Conservation (phyloP, 2,113 vertebrate species). For the Picathartes gymnocephalus region DNA sequence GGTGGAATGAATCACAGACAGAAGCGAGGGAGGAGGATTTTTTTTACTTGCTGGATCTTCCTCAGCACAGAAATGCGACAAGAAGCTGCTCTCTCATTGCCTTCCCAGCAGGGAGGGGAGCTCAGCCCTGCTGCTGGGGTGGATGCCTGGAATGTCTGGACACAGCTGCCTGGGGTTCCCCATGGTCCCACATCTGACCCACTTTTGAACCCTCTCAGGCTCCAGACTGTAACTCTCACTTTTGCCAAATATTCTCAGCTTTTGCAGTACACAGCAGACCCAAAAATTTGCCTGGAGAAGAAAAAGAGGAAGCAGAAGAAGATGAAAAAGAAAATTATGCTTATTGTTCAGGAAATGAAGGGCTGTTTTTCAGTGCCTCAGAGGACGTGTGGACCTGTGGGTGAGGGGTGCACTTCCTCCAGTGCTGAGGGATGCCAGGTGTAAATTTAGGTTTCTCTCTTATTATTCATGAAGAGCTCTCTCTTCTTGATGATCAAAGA, state of each 20-base stretch:
- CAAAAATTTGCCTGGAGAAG: not conserved
- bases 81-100: not conserved
- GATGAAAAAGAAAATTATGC: not conserved
- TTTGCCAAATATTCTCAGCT: not conserved
- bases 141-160: not conserved
- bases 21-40: not conserved
- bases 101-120: not conserved
- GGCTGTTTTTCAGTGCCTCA: not conserved
- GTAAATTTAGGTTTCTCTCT: not conserved
- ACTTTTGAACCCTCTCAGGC: not conserved
- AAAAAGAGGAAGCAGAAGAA: not conserved
- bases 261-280: not conserved
- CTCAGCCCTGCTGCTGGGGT: not conserved
- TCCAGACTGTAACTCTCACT: not conserved
- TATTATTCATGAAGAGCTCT: not conserved
- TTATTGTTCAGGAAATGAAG: not conserved
- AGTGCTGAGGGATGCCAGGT: not conserved
- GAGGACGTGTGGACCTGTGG: not conserved
- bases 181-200: not conserved
- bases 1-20: not conserved
- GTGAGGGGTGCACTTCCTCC: not conserved
- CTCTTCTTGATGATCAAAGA: not conserved
- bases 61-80: not conserved
- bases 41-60: not conserved
- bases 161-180: fast-evolving